Base-by-base conservation (phyloP, 2,888 invertebrate genomes). In the Tipula helvola region DNA sequence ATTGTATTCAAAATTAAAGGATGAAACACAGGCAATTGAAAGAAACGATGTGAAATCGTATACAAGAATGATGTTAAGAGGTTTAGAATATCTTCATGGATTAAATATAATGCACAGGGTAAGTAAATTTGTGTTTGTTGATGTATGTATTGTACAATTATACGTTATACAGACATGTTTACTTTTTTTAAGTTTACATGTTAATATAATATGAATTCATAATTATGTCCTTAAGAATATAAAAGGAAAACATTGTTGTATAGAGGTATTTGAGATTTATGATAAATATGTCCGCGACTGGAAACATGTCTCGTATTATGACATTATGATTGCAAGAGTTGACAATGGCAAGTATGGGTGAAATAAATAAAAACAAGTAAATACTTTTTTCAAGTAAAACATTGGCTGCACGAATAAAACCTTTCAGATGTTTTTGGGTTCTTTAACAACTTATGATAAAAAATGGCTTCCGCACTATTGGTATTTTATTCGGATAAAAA, bases 61-160 rank as follows among this genome's bases (percentile, higher is more conserved):
- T 90, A 95, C 96, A 89, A 93, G 94, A 89, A 98, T 98, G 98
- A 93, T 99, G 89, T 92, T 99, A 41, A 95, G 96, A 89, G 99
- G 98, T 12, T 95, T 98, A 2, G 94, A 95, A 52, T 97, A 97
- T 90, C 95, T 98, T 92, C 99, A 99, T 90, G 93, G 94, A 41
- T 95, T 96, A 89, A 95, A 95, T 89, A 96, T 99, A 87, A 98
- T 99, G 96, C 99, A 99, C 90, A 94, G 98, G 92, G 97, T 97
- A 93, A 91, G 92, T 88, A 36, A 12, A 28, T 18, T 71, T 36
- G 18, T 87, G 10, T 71, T 71, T n/a, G 18, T 52, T 87, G 42
- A 86, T 39, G n/a, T 47, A 8, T 8, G 18, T 36, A 28, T 3
- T 28, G 28, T 57, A 39, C 39, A 57, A 8, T 8, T 52, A 44